Evolutionary conservation across 2,113 vertebrate species (phyloP).

Genomic region (Acanthochromis polyacanthus): DNA sequence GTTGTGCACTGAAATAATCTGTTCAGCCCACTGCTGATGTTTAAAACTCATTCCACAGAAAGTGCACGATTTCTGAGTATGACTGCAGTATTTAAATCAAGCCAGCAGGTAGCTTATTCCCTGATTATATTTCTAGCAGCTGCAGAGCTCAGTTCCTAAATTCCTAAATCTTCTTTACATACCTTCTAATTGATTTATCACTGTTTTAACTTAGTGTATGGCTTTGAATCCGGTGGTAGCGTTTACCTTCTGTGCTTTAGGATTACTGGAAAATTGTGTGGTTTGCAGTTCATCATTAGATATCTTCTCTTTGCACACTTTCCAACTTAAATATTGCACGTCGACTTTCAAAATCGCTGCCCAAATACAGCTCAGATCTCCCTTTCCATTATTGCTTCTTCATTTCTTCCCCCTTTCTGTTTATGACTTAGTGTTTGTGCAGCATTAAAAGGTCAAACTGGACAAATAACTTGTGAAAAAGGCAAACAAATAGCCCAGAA

Average conservation of each 20-base stretch:
- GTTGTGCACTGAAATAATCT: background rate
- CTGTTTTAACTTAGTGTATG: too few relatives aligned
- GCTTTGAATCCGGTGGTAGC: too few relatives aligned
- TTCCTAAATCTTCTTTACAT: too few relatives aligned
- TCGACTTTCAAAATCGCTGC: background rate
- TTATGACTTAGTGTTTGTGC: slow-evolving; percentile 64
- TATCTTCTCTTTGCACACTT: background rate
- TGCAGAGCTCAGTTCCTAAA: too few relatives aligned
- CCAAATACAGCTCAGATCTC: slow-evolving; percentile 1
- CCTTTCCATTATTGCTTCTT: slow-evolving; percentile 11
- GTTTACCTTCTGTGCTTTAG: background rate
- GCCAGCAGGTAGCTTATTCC: too few relatives aligned
- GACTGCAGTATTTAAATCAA: too few relatives aligned
- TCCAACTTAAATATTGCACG: background rate
- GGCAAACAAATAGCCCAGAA: slow-evolving; percentile 56
- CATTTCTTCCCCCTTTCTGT: slow-evolving; percentile 34
- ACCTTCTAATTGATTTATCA: too few relatives aligned
- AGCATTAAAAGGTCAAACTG: slow-evolving; percentile 63
- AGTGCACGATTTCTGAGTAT: too few relatives aligned
- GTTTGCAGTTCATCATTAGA: background rate
- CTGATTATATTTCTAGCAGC: too few relatives aligned
- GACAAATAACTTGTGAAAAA: slow-evolving; percentile 70
- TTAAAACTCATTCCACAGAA: background rate
- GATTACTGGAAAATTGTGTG: background rate
- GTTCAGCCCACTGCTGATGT: background rate